These are phyloP conservation scores for Sakesphorus luctuosus DNA, from an alignment of 2,113 vertebrate genomes.

Conservation along the genomic window DNA sequence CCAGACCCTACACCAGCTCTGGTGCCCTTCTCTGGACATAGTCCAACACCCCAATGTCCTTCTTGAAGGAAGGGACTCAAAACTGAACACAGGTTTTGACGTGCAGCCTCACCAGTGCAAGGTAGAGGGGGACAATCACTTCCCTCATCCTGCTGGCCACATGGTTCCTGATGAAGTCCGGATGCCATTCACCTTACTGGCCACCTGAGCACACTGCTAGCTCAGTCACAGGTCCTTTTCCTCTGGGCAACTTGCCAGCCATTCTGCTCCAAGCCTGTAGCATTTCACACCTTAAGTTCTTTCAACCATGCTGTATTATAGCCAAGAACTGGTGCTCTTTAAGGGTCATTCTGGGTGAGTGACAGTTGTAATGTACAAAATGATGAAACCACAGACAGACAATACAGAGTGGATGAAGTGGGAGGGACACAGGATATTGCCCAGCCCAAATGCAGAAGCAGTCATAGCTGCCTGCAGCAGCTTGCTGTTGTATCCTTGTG, in stretches of 20 bases:
- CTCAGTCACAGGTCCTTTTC: background rate
- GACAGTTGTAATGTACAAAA: background rate
- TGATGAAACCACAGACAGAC: background rate
- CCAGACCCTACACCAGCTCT: background rate
- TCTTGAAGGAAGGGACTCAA: background rate
- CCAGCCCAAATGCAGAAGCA: accelerated
- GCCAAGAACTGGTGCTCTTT: background rate
- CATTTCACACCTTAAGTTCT: background rate
- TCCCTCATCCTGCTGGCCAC: background rate
- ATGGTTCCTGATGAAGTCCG: too few species aligned
- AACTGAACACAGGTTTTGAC: background rate
- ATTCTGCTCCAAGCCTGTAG: background rate
- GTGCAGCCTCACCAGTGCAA: background rate
- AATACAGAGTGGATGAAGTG: background rate
- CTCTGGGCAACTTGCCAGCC: background rate
- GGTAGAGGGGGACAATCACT: background rate
- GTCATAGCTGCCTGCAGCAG: background rate
- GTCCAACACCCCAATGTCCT: background rate
- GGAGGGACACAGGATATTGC: background rate
- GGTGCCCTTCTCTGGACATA: background rate
- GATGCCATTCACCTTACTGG: background rate
- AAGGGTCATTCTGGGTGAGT: background rate
- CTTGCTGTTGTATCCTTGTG: background rate
- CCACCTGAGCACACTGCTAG: background rate
- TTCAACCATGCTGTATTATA: background rate